phyloP scores from a whole-genome alignment of 2,797 vertebrate genomes.

The Melanotaenia boesemani region DNA sequence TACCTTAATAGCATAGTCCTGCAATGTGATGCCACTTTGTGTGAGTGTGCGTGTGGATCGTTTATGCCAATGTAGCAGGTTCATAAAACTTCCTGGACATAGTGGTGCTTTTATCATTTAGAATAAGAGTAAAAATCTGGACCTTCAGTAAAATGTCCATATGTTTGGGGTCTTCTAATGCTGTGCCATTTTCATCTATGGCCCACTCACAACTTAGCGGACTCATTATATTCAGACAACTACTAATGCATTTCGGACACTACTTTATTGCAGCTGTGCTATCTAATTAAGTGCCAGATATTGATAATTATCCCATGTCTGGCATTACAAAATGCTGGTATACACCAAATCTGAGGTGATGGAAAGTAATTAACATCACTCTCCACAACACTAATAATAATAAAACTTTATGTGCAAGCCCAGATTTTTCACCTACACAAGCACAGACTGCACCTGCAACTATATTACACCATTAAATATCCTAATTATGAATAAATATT shows the following conservation, averaged over 20 bases:
- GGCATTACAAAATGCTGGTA: background rate
- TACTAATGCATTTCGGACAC: background rate
- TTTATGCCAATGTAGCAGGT: background rate
- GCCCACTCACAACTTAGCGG: background rate
- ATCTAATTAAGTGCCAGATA: background rate
- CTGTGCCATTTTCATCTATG: background rate
- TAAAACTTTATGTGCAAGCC: background rate
- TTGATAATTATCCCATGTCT: background rate
- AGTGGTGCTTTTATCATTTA: background rate
- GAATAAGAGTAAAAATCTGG: background rate
- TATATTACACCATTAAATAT: background rate
- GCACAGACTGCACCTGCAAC: background rate
- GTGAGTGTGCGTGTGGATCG: background rate
- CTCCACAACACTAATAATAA: background rate
- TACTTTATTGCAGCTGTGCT: background rate
- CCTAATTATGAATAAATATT: background rate
- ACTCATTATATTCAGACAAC: background rate
- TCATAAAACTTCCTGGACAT: background rate
- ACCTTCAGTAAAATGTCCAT: background rate
- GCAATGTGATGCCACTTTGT: background rate
- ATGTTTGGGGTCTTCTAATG: too few species aligned
- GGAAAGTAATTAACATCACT: background rate
- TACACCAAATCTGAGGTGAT: background rate
- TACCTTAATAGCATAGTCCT: conserved; percentile 4
- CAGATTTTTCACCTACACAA: background rate